Conservation (phyloP, 1,140 invertebrate species). For the Temnothorax curvispinosus region DNA sequence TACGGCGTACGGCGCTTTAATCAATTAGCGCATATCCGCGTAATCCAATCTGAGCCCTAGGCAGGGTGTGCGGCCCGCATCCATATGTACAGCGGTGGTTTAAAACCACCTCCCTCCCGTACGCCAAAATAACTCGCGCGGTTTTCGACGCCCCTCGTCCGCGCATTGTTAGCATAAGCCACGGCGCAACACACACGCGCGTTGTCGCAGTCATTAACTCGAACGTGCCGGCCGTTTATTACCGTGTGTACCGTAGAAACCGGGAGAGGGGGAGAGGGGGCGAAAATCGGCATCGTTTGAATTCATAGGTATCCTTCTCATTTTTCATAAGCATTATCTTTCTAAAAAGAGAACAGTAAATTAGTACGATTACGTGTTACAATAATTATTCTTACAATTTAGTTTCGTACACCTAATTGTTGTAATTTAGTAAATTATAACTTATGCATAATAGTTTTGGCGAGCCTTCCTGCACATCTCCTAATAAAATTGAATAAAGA, state of each 20-base stretch:
- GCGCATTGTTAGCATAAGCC: conserved; percentile 48
- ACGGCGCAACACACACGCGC: conserved; percentile 30
- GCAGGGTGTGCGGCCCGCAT: conserved; percentile 66
- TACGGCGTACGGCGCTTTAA: conserved; percentile 75
- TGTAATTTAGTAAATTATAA: background rate
- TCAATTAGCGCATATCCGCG: conserved; percentile 79
- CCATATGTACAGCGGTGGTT: conserved; percentile 78
- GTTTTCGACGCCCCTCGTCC: conserved; percentile 64
- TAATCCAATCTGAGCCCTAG: conserved; percentile 78
- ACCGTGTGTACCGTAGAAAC: background rate
- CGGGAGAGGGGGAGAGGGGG: background rate
- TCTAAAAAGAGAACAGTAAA: background rate
- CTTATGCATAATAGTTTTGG: background rate
- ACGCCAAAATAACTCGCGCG: conserved; percentile 72
- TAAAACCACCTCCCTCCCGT: conserved; percentile 63
- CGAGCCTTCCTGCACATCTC: background rate
- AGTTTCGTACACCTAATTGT: background rate
- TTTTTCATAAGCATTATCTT: background rate
- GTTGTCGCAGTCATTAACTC: conserved; percentile 52
- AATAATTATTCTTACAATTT: background rate
- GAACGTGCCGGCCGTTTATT: conserved; percentile 45
- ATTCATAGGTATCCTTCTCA: background rate
- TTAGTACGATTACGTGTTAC: background rate
- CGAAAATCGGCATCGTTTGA: conserved; percentile 9
- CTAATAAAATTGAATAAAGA: background rate